Percentiles rank a stretch among this genome's conserved stretches.
Conservation (phyloP, 2,113 vertebrate genomes). For the Mugil cephalus region DNA sequence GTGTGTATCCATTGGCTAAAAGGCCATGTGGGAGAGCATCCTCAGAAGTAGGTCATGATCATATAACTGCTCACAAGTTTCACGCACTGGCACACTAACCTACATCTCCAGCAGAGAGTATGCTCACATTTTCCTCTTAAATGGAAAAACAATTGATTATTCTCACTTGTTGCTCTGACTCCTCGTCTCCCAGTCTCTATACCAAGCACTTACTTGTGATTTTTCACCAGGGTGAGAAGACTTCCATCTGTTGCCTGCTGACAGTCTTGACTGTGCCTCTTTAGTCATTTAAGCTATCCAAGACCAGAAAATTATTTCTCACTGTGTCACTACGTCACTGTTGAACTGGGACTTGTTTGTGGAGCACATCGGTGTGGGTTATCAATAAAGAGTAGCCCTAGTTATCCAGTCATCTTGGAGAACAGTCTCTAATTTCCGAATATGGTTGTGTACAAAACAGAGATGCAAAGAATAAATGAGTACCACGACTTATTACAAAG, state of each 20-base stretch:
- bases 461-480: no score
- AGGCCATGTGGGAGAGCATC: conserved; percentile 4
- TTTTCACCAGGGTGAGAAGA: no score
- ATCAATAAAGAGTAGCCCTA: background rate
- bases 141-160: conserved; percentile 18
- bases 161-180: background rate
- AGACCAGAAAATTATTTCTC: no score
- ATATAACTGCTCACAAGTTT: conserved; percentile 60
- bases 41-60: conserved; percentile 68
- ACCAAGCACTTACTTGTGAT: background rate
- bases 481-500: no score
- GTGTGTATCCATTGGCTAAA: background rate
- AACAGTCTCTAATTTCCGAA: background rate
- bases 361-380: no score
- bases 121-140: conserved; percentile 11
- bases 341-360: no score
- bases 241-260: conserved; percentile 1
- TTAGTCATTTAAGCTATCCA: background rate
- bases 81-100: conserved; percentile 68
- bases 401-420: background rate
- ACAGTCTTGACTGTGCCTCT: no score
- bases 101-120: conserved; percentile 37
- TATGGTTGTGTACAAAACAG: background rate
- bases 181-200: background rate
- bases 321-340: no score